Base-by-base conservation (phyloP, 2,888 invertebrate species). In the Arrhopalites spinosus region DNA sequence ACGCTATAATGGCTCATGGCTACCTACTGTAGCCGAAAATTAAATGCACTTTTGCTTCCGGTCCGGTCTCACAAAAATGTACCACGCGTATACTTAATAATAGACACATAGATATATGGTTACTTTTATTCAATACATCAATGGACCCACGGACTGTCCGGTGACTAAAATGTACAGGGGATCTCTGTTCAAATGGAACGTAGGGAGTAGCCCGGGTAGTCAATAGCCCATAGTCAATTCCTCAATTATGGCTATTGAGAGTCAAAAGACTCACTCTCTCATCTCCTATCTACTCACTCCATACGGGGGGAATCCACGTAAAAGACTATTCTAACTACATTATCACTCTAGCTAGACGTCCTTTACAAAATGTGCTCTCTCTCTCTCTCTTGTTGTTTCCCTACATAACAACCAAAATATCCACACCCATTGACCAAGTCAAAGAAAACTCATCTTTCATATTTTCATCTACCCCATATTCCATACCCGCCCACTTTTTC, bases 21-120 rank as follows among this genome's bases (percentile, higher is more conserved):
- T 78, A 76, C 36, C 76, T 76, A 78, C 74, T 76, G 74, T 76
- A 78, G 71, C 76, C 75, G 74, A 78, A 79, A 79, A 79, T 79
- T 79, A 79, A 79, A 79, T 79, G 79, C 75, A 79, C 73, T 79
- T 36, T 77, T 20, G 67, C 78, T 79, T 79, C 79, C 79, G 79
- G 78, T 77, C 78, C 72, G 47, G 17, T 45, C 15, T 15, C 45
- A 45, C 7, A n/a, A n/a, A n/a, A n/a, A n/a, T n/a, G n/a, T n/a
- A n/a, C n/a, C n/a, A n/a, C n/a, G n/a, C n/a, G n/a, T n/a, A n/a
- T n/a, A n/a, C n/a, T n/a, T n/a, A n/a, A n/a, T n/a, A n/a, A n/a
- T n/a, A n/a, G n/a, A n/a, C n/a, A n/a, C n/a, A n/a, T n/a, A n/a
- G n/a, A n/a, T n/a, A n/a, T n/a, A n/a, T n/a, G n/a, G 3, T 3